Base-by-base conservation (phyloP, 2,113 vertebrate genomes). In the Mirza zaza region DNA sequence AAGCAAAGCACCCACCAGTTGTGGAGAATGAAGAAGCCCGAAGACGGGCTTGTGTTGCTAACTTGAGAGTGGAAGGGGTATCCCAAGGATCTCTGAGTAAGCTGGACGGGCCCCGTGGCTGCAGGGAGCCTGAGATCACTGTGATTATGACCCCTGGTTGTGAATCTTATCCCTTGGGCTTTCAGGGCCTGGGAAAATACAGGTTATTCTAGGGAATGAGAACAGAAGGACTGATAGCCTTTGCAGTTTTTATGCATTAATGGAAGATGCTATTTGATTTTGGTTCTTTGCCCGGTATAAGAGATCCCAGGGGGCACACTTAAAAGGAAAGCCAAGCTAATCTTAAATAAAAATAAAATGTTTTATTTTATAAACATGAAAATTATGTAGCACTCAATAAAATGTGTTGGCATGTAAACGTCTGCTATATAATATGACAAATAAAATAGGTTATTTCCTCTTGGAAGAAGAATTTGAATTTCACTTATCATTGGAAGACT, bases 131-230 rank as follows among this genome's bases (percentile, higher is more conserved):
- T 80, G 57, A 76, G 91, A 36, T 87, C 91, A 87, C 39, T 52
- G 57, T 25, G 55, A n/a, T 86, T 50, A 23, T 96, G 96, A 97
- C 83, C 67, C 50, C 4, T 52, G 6, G 68, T 76, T 96, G 95
- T 90, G 96, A 80, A 77, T 90, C 93, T 87, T 91, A 84, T 97
- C 91, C 96, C 83, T 34, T 6, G 36, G 77, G 95, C 67, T 95
- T 90, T 82, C 63, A 36, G 95, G 65, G 96, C 90, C 97, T 97
- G 97, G 95, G 96, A 97, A 97, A 95, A 96, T 50, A 89, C 92
- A 97, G 79, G 95, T 97, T 97, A 70, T 91, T 89, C 80, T 59
- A 61, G 83, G 80, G 80, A 93, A 89, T 1, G n/a, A 67, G 83
- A 55, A 32, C 17, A 59, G 93, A 87, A 96, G 89, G 68, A 59